Percentiles rank a stretch among this genome's conserved stretches.
phyloP scores from a whole-genome alignment of 1,140 invertebrate species.

The Ylistrum balloti region DNA sequence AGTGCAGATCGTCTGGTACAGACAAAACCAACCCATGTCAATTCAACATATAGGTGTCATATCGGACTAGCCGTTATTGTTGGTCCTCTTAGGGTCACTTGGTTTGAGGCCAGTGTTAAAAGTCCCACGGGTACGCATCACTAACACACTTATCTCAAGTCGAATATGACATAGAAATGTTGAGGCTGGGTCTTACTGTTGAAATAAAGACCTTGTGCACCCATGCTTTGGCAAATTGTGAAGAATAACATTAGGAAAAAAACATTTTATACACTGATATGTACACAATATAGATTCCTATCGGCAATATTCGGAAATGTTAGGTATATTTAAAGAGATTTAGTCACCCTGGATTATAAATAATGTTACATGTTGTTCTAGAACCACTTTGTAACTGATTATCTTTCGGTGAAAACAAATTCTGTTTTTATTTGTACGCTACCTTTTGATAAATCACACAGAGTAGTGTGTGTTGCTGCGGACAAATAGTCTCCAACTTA shows the following conservation, averaged over 20 bases:
- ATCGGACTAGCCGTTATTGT: background rate
- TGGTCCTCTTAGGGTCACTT: background rate
- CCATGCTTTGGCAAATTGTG: too few species aligned
- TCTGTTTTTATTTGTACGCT: background rate
- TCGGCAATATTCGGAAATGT: background rate
- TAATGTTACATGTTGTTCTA: background rate
- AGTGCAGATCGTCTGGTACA: background rate
- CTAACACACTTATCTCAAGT: background rate
- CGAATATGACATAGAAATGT: background rate
- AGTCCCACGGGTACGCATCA: background rate
- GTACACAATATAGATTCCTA: too few species aligned
- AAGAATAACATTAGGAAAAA: too few species aligned
- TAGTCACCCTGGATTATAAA: background rate
- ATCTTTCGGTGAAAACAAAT: background rate
- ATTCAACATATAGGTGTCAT: background rate
- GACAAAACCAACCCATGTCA: background rate
- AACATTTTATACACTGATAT: too few species aligned
- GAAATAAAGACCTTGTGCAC: background rate
- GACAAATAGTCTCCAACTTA: too few species aligned
- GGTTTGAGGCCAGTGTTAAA: background rate
- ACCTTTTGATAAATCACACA: too few species aligned
- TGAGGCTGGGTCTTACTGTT: too few species aligned
- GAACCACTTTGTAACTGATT: background rate
- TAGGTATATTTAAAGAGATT: background rate
- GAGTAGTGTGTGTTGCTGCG: too few species aligned